phyloP scores from a whole-genome alignment of 2,113 vertebrate species.

The Scomber scombrus region DNA sequence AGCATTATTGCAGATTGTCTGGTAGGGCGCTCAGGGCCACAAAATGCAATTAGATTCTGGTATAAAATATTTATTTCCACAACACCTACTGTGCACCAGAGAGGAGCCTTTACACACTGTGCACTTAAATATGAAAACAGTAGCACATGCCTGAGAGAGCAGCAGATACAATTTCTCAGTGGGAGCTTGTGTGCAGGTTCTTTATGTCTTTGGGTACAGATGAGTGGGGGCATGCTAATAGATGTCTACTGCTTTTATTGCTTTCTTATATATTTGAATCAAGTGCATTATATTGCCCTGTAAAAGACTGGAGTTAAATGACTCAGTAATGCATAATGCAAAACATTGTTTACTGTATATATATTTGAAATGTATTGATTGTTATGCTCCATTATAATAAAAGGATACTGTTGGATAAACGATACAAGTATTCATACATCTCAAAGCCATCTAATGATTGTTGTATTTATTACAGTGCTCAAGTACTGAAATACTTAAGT shows the following conservation, averaged over 20 bases:
- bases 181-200: constrained; percentile 26
- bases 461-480: neutral
- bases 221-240: constrained; percentile 38
- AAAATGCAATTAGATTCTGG: constrained; percentile 82
- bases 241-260: constrained; percentile 40
- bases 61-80: constrained; percentile 84
- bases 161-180: constrained; percentile 62
- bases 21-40: constrained; percentile 79
- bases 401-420: neutral
- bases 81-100: constrained; percentile 76
- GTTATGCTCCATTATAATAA: neutral
- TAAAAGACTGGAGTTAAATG: neutral
- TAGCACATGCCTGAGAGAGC: constrained; percentile 70
- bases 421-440: neutral
- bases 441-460: neutral
- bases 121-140: constrained; percentile 76
- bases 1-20: constrained; percentile 75
- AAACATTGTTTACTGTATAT: neutral
- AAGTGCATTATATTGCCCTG: constrained; percentile 26
- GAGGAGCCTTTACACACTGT: constrained; percentile 66
- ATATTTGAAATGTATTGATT: neutral
- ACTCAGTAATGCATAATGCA: neutral
- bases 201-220: constrained; percentile 39
- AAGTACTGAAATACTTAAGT: neutral
- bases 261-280: constrained; percentile 40